Evolutionary conservation across 1,140 invertebrate species (phyloP), one percentile per base, ranked within the genome.

Genomic region (Anagrus nilaparvatae): DNA sequence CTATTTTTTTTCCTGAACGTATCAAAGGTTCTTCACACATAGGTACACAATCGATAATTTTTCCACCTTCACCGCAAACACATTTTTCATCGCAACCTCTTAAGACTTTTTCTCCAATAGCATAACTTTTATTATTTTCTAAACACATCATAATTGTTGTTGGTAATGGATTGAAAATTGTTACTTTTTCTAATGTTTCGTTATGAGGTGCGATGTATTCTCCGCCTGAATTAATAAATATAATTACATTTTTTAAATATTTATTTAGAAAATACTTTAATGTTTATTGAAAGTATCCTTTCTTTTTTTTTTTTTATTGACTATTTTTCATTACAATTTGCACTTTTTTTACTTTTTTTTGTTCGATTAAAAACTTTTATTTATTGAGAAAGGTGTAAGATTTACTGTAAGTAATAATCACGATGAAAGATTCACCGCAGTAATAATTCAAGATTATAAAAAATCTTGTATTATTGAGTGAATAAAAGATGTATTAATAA

Each of bases 41-140:
- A 0, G 81, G 78, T n/a, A 71, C 67, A 54, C 83, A 87, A 45
- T 79, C 69, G 55, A 71, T 74, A 2, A 55, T 51, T 33, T 66
- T 65, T 6, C 81, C 82, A 12, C 61, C 69, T 16, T 73, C 61
- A 0, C 55, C 54, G 52, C 83, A 87, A 4, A 72, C 72, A 51
- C 83, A 86, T 2, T 73, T 69, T 43, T 84, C 80, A 40, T 84
- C 79, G 54, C 83, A 87, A 16, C 72, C 79, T 19, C 74, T 68
- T 23, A 76, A 64, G 42, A 85, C 66, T 47, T 69, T 74, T 46
- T 84, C 79, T 6, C 81, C 82, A 39, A 76, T 59, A 31, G 73
- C 67, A 53, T 86, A 85, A 0, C 79, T 81, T 40, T 76, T 72
- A 52, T 87, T 87, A 23, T 77, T 78, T 46, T 81, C 79, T 5